Conservation (phyloP, 2,797 vertebrate genomes). For the Dipus sagitta region DNA sequence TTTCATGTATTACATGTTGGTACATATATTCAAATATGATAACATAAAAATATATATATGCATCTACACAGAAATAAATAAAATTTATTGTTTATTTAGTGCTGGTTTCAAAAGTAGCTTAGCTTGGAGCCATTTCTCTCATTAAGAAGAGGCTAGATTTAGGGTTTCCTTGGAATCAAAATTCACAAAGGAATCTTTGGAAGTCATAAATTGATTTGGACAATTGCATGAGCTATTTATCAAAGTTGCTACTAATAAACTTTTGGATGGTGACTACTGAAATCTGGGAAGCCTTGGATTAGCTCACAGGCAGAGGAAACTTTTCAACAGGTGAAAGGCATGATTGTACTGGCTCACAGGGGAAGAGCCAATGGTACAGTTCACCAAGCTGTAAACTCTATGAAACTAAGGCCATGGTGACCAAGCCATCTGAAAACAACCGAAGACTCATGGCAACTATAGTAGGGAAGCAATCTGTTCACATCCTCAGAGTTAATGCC, state of each 20-base stretch:
- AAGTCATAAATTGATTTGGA: neutral
- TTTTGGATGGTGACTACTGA: neutral
- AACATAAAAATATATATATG: neutral
- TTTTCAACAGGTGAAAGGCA: neutral
- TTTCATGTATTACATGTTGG: neutral
- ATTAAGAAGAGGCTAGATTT: neutral
- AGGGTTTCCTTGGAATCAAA: neutral
- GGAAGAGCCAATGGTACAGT: neutral
- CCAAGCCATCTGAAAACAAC: no score
- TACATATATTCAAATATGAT: neutral
- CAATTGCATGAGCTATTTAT: neutral
- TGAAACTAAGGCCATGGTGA: neutral
- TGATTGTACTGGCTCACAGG: rapidly evolving
- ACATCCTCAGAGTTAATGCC: neutral
- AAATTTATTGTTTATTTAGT: neutral
- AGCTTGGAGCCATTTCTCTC: slow-evolving; percentile 17
- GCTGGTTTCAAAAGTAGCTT: neutral
- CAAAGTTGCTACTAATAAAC: neutral
- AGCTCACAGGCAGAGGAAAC: neutral
- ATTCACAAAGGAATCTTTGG: neutral
- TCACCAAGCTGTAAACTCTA: neutral
- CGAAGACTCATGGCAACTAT: no score
- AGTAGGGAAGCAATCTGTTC: neutral
- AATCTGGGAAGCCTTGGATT: neutral
- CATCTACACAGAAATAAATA: neutral